phyloP scores from a whole-genome alignment of 2,797 vertebrate species.

The Cryptoprocta ferox region DNA sequence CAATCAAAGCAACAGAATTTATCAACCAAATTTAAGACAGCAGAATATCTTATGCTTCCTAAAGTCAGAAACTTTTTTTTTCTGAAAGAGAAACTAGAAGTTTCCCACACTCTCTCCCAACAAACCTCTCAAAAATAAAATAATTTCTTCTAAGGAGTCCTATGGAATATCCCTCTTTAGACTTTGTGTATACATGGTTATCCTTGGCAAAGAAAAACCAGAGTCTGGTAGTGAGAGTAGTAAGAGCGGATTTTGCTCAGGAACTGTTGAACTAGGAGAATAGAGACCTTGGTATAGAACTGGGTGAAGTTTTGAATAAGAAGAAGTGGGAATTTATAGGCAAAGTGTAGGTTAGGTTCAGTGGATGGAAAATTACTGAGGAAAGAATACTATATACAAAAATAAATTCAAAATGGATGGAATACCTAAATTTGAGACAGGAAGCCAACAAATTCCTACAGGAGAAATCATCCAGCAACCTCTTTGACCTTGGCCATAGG shows the following conservation, averaged over 20 bases:
- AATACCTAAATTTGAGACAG: too few species aligned
- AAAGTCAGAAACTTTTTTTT: not conserved
- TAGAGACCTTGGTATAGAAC: not conserved
- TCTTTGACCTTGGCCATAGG: too few species aligned
- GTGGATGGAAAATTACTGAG: not conserved
- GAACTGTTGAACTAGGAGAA: not conserved
- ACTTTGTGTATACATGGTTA: not conserved
- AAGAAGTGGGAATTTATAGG: not conserved
- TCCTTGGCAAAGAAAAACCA: constrained; percentile 9
- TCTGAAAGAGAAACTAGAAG: not conserved
- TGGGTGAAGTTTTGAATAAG: not conserved
- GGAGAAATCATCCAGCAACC: too few species aligned
- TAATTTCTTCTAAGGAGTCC: not conserved
- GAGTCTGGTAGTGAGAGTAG: not conserved
- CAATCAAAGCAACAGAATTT: not conserved
- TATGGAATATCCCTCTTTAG: not conserved
- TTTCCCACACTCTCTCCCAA: not conserved
- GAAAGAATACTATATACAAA: not conserved
- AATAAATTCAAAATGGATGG: too few species aligned
- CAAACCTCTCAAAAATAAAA: not conserved
- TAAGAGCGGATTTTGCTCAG: not conserved
- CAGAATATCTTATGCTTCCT: not conserved
- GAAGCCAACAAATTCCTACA: too few species aligned
- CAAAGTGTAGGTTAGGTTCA: not conserved
- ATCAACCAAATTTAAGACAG: not conserved